phyloP scores from a whole-genome alignment of 2,797 vertebrate genomes.

The Hyperoplus lanceolatus region DNA sequence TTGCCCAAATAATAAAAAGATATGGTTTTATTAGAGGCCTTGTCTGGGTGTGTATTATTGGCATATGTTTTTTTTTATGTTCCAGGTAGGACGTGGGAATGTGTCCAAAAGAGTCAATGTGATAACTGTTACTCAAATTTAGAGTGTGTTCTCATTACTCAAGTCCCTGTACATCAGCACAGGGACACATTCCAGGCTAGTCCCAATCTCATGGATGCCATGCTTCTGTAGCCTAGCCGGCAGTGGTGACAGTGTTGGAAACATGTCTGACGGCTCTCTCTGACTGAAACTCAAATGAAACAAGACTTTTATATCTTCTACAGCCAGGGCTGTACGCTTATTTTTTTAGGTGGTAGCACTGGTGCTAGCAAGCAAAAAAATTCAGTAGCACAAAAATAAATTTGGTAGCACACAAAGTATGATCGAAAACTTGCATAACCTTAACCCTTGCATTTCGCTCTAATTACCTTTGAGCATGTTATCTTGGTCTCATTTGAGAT shows the following conservation, averaged over 20 bases:
- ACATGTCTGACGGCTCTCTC: not conserved
- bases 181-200: constrained; percentile 51
- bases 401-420: no score
- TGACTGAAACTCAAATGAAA: not conserved
- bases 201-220: constrained; percentile 45
- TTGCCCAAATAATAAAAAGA: constrained; percentile 86
- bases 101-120: constrained; percentile 60
- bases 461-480: no score
- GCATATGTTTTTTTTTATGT: constrained; percentile 17
- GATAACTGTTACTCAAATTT: constrained; percentile 68
- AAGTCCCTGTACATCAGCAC: constrained; percentile 50
- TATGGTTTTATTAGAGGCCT: constrained; percentile 80
- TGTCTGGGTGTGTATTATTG: constrained; percentile 57
- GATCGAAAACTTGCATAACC: no score
- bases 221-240: not conserved
- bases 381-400: no score
- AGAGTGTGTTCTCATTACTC: constrained; percentile 63
- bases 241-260: no score
- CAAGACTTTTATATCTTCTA: no score
- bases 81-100: constrained; percentile 38
- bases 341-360: no score
- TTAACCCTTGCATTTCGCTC: no score
- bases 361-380: no score
- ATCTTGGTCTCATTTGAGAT: no score
- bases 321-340: no score